Evolutionary conservation across 2,888 invertebrate genomes (phyloP), one percentile per base, ranked within the genome.

Genomic region (Polymixis lichenea): DNA sequence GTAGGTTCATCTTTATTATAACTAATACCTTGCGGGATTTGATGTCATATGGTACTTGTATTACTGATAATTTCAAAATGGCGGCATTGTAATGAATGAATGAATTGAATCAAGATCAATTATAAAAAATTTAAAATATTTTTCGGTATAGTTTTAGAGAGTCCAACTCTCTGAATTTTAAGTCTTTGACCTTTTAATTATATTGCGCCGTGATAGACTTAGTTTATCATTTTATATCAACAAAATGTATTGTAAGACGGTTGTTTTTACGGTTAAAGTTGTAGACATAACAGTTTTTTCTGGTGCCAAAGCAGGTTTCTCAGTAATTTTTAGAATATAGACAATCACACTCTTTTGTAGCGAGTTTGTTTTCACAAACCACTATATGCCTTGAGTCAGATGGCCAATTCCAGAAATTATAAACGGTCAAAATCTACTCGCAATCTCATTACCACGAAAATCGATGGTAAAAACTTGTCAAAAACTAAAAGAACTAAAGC

Each of bases 1-100:
- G 19, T 72, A 8, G 7, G 2, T 53, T 60, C 32, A 38, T n/a
- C 11, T 61, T 13, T 58, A n/a, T n/a, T 56, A 17, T 17, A n/a
- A 32, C 11, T 28, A 8, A n/a, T 28, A 32, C 1, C 22, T n/a
- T 58, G 17, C 17, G 32, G 22, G 15, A 66, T 56, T 9, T 66
- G 56, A 55, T 66, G 11, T 32, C 58, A 32, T n/a, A 11, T 11
- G 19, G 17, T 19, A 51, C n/a, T 58, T 60, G 32, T 67, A n/a
- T 67, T 17, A 43, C 43, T 15, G 43, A n/a, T 8, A 55, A 55
- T 38, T 73, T 53, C 73, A 73, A 55, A 53, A 72, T 55, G 74
- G 28, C 53, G 43, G 53, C n/a, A n/a, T n/a, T n/a, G n/a, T n/a
- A 53, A 62, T 38, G 0, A 32, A 64, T 43, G 7, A 65, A 53